These are phyloP conservation scores for Drosophila bipectinata DNA, from an alignment of 1,140 invertebrate genomes.

Conservation along the genomic window DNA sequence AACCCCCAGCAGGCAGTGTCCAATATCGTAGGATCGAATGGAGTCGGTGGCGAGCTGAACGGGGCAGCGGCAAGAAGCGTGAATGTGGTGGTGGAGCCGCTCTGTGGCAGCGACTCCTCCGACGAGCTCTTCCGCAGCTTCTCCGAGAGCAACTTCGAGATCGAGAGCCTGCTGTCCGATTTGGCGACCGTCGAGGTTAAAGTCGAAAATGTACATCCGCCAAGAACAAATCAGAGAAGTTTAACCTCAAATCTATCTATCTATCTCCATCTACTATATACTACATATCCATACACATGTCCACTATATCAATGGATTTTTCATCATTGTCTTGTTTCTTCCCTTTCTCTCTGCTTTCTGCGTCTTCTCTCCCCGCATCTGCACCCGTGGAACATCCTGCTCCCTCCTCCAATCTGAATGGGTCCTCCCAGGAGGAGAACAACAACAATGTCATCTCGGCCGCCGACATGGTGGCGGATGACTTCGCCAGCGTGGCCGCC, in stretches of 20 bases:
- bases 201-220: constrained; percentile 83
- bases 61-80: constrained; percentile 68
- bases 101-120: constrained; percentile 80
- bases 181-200: constrained; percentile 85
- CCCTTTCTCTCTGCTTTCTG: constrained; percentile 5
- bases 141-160: constrained; percentile 84
- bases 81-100: constrained; percentile 80
- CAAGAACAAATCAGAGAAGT: constrained; percentile 64
- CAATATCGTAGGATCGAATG: constrained; percentile 5
- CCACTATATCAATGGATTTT: constrained; percentile 25
- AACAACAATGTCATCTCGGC: constrained; percentile 72
- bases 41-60: constrained; percentile 51
- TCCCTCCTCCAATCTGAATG: constrained; percentile 33
- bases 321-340: constrained; percentile 45
- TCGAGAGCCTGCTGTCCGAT: constrained; percentile 85
- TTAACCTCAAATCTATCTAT: constrained; percentile 10
- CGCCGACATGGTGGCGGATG: constrained; percentile 41
- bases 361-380: neutral
- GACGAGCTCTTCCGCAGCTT: constrained; percentile 83
- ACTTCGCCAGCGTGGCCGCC: constrained; percentile 68
- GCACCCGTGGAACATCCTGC: neutral
- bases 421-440: constrained; percentile 76
- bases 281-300: neutral
- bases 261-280: neutral
- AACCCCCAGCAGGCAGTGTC: constrained; percentile 57